phyloP scores from a whole-genome alignment of 2,888 invertebrate genomes.

The Napeogenes sylphis region DNA sequence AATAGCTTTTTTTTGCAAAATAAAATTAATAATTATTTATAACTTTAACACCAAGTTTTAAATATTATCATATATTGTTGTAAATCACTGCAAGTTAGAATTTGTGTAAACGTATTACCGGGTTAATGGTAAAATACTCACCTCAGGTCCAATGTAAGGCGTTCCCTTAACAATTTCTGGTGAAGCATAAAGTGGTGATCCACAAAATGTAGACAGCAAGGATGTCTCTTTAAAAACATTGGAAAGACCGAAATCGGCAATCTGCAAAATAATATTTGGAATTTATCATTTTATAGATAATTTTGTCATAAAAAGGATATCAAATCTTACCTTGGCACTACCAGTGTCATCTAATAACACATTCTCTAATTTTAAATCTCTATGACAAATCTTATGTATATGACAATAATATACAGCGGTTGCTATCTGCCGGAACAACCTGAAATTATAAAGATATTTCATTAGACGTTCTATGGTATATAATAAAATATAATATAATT shows the following conservation, averaged over 20 bases:
- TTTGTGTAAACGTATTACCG: neutral
- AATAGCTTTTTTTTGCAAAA: no score
- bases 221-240: constrained; percentile 96
- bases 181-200: constrained; percentile 96
- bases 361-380: constrained; percentile 97
- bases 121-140: constrained; percentile 40
- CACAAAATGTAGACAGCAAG: constrained; percentile 94
- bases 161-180: constrained; percentile 98
- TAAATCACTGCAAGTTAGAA: no score
- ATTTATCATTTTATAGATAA: neutral
- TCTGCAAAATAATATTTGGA: constrained; percentile 73
- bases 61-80: no score
- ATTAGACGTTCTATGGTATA: neutral
- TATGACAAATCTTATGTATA: constrained; percentile 98
- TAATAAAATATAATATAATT: constrained; percentile 8
- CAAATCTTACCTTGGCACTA: constrained; percentile 89
- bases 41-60: no score
- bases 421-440: constrained; percentile 97
- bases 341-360: constrained; percentile 94
- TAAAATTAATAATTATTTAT: no score
- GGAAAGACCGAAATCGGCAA: constrained; percentile 98
- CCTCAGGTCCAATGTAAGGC: constrained; percentile 98
- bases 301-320: neutral
- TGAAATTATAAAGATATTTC: constrained; percentile 40
- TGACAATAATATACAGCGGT: constrained; percentile 99